These are phyloP conservation scores for Platycheirus rosarum DNA, from an alignment of 2,888 invertebrate species.

Conservation along the genomic window DNA sequence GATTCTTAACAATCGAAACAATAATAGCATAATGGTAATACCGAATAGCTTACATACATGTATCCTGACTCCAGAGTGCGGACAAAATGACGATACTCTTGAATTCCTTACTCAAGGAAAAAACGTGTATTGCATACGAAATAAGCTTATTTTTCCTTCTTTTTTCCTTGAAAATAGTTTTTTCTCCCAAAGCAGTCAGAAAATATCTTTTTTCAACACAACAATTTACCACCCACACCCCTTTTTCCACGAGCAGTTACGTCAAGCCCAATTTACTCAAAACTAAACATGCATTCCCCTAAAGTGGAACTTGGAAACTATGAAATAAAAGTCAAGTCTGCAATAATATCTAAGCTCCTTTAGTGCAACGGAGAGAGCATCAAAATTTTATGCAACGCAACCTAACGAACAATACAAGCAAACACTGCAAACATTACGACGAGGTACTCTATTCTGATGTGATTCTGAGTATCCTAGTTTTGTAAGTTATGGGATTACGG, in stretches of 20 bases:
- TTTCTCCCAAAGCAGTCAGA: neutral
- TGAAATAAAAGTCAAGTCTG: too few relatives aligned
- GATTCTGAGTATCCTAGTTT: too few relatives aligned
- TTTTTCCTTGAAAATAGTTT: neutral
- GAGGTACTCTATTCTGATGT: constrained; percentile 11
- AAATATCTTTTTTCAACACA: neutral
- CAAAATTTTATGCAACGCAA: constrained; percentile 13
- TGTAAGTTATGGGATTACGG: neutral
- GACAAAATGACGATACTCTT: constrained; percentile 5
- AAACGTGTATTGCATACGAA: constrained; percentile 31
- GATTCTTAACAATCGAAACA: too few relatives aligned
- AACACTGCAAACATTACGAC: constrained; percentile 37
- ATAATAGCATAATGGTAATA: too few relatives aligned
- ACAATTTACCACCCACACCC: neutral
- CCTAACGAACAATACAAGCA: constrained; percentile 16
- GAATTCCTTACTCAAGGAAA: neutral
- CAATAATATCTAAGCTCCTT: too few relatives aligned
- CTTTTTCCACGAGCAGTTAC: neutral
- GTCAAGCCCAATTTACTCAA: constrained; percentile 29
- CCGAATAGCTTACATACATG: too few relatives aligned
- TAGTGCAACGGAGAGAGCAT: neutral
- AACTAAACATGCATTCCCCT: constrained; percentile 20
- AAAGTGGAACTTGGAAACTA: neutral
- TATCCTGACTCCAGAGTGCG: neutral
- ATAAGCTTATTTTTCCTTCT: constrained; percentile 17